Conservation (phyloP, 1,140 invertebrate genomes). For the Drosophila tropicalis region DNA sequence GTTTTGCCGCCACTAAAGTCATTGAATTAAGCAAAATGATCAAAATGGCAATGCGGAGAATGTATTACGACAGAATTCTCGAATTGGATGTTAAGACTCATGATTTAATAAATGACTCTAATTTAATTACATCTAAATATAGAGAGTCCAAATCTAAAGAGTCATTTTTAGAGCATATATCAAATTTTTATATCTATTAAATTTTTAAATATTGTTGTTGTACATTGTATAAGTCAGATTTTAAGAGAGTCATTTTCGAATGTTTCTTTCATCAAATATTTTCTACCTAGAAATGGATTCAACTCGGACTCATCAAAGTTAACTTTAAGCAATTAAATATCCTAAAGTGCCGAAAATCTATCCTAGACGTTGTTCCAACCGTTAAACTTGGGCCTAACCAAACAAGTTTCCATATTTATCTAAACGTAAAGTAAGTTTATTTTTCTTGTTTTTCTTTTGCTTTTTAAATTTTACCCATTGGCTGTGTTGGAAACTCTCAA, state of each 20-base stretch:
- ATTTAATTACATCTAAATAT: background rate
- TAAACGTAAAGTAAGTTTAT: constrained; percentile 20
- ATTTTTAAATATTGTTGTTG: too few species aligned
- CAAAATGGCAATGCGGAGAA: constrained; percentile 60
- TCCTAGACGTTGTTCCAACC: background rate
- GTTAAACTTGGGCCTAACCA: background rate
- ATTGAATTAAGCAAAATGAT: constrained; percentile 71
- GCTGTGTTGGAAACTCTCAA: constrained; percentile 33
- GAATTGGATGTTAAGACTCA: background rate
- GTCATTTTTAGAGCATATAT: too few species aligned
- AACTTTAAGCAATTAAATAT: background rate
- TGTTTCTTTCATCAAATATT: too few species aligned
- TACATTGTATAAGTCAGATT: too few species aligned
- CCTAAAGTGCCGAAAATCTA: background rate
- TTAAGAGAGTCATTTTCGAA: too few species aligned
- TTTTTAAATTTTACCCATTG: constrained; percentile 8
- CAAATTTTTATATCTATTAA: too few species aligned
- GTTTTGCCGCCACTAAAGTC: constrained; percentile 58
- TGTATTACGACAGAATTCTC: background rate
- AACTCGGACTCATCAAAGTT: background rate
- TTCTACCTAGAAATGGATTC: too few species aligned
- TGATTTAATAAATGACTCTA: background rate
- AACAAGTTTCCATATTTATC: constrained; percentile 4
- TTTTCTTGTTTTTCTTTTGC: background rate
- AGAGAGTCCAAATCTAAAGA: too few species aligned